Base-by-base conservation (phyloP, 2,888 invertebrate genomes). In the Lamproptera curius region DNA sequence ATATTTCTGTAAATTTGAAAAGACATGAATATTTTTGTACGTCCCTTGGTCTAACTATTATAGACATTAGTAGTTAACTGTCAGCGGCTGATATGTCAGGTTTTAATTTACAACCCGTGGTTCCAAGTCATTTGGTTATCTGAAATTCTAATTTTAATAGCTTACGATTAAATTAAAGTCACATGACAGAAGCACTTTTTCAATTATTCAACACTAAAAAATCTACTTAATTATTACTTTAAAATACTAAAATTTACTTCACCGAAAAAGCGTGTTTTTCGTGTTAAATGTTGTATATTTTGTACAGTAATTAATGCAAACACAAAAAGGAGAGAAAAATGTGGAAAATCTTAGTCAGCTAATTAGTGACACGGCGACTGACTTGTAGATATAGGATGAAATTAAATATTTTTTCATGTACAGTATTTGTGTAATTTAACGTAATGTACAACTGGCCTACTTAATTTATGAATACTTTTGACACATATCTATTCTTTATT, bases 401-500 rank as follows among this genome's bases (percentile, higher is more conserved):
- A 37, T 16, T 15, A 53, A 46, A 58, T 65, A 59, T 65, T 65
- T 68, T 70, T 67, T 65, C 59, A 63, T 74, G 75, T 75, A 76
- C 74, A 75, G 72, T 73, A 67, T 69, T 65, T 59, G 58, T 61
- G 58, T 64, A 52, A 56, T 55, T 54, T 60, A 54, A 52, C 5
- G 15, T 44, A 44, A 42, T 39, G 48, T 53, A 37, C 54, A 46
- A 10, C 57, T n/a, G 59, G 60, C 61, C 63, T 66, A 63, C 56
- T 61, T 62, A 55, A 61, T 60, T 64, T 61, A 60, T 65, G 45
- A 51, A 55, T 13, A 46, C 50, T 52, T 41, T 28, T 38, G 39
- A 54, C 42, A 49, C 50, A 53, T 51, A 52, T 40, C 31, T 31
- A 11, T 31, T 31, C 20, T 33, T 8, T 39, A 14, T n/a, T 38